Base-by-base conservation (phyloP, 2,888 invertebrate genomes). In the Orthosia incerta region DNA sequence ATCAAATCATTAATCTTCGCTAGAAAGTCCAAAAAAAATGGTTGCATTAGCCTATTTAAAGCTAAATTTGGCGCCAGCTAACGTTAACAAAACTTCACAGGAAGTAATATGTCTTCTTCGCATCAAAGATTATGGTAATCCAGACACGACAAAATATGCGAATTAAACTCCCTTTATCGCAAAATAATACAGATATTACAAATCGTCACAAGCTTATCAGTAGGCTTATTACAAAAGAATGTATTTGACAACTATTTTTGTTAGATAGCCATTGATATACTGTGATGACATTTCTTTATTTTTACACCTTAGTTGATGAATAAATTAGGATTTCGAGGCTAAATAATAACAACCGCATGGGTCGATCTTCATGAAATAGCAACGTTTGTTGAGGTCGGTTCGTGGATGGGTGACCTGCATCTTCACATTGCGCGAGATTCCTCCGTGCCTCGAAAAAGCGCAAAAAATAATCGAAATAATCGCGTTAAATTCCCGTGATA, bases 151-250 rank as follows among this genome's bases (percentile, higher is more conserved):
- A 61, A 64, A 63, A 71, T 23, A 61, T 60, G 23, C 31, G 61
- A 72, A 78, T 61, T 79, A 72, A 51, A 20, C n/a, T 12, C 26
- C 7, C 9, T 56, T 72, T 66, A 71, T 71, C 53, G 62, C 20
- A 20, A 26, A 64, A 53, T 39, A 23, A 46, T 31, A 56, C 51
- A 56, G 73, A 79, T 79, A 74, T n/a, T 31, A 48, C 18, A 20
- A 56, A 64, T 79, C 18, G 31, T 31, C 45, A 60, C 46, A 39
- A 5, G 31, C 18, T 50, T 71, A 76, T 76, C 56, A 5, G n/a
- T 51, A 56, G 55, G 50, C 20, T 60, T 79, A 62, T 51, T 64
- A 55, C 20, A 46, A 20, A 59, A 50, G n/a, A 79, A 66, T 73
- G 57, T 74, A 1, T 18, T 50, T 72, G 59, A 18, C 46, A 45